phyloP scores from a whole-genome alignment of 2,113 vertebrate species.

The Pachypanchax playfairii region DNA sequence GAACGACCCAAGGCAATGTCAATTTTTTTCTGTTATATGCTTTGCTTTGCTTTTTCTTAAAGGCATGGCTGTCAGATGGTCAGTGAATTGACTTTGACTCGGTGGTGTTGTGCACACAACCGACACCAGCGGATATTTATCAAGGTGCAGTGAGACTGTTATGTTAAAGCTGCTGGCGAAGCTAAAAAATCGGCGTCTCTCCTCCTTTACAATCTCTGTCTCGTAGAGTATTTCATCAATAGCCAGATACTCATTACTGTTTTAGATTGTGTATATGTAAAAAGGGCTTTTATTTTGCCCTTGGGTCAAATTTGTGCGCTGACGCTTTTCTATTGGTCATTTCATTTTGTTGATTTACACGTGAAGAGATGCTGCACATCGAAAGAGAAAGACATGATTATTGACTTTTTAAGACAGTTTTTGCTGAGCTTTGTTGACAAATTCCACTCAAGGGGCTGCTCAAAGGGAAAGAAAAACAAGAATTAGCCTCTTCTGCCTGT shows the following conservation, averaged over 20 bases:
- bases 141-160: constrained; percentile 37
- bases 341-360: constrained; percentile 52
- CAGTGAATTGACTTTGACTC: constrained; percentile 44
- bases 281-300: background rate
- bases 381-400: constrained; percentile 53
- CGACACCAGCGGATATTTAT: constrained; percentile 47
- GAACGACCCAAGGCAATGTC: constrained; percentile 51
- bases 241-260: constrained; percentile 27
- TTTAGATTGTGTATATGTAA: constrained; percentile 31
- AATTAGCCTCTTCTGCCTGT: constrained; percentile 58
- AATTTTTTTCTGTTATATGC: constrained; percentile 66
- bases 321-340: constrained; percentile 45
- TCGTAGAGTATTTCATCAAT: constrained; percentile 13
- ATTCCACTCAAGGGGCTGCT: constrained; percentile 31
- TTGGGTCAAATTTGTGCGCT: background rate
- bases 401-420: constrained; percentile 43
- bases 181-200: constrained; percentile 41
- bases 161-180: constrained; percentile 23
- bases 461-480: constrained; percentile 58
- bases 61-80: constrained; percentile 27
- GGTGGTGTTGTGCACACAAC: constrained; percentile 17
- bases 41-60: constrained; percentile 55
- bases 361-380: constrained; percentile 27
- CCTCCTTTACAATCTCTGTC: constrained; percentile 12
- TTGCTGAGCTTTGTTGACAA: constrained; percentile 36